phyloP scores from a whole-genome alignment of 2,888 invertebrate species.

The Oxystoma pomonae region DNA sequence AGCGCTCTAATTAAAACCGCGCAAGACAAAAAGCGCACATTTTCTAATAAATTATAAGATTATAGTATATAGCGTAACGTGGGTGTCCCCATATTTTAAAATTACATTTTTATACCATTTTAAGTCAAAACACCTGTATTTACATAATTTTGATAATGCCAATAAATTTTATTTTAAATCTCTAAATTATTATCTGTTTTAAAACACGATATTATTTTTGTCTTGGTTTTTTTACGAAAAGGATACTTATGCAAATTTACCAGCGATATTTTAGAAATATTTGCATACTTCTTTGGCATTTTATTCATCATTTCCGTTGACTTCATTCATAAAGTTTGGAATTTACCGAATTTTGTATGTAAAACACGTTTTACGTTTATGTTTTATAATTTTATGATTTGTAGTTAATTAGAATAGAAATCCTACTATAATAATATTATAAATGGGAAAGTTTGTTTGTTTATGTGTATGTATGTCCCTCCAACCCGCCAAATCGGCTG shows the following conservation, averaged over 20 bases:
- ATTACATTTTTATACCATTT: background rate
- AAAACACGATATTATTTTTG: background rate
- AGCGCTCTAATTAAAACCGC: too few relatives aligned
- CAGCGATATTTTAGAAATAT: background rate
- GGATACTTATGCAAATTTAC: background rate
- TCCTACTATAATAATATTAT: too few relatives aligned
- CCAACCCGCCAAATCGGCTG: too few relatives aligned
- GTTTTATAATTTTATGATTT: too few relatives aligned
- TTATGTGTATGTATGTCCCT: too few relatives aligned
- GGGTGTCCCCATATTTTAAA: background rate
- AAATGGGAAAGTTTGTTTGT: too few relatives aligned
- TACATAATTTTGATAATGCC: background rate
- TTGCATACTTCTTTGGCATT: background rate
- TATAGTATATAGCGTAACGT: too few relatives aligned
- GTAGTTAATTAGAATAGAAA: too few relatives aligned
- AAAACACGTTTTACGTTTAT: too few relatives aligned
- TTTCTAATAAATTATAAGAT: too few relatives aligned
- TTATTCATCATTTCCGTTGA: background rate
- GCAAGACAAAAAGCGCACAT: too few relatives aligned
- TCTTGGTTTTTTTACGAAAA: background rate
- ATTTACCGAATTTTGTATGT: too few relatives aligned
- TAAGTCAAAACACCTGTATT: background rate
- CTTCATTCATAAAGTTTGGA: background rate
- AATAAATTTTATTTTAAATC: background rate
- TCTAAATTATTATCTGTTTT: background rate